These are phyloP conservation scores for Thinocorus orbignyianus DNA, from an alignment of 2,113 vertebrate genomes.

Conservation along the genomic window DNA sequence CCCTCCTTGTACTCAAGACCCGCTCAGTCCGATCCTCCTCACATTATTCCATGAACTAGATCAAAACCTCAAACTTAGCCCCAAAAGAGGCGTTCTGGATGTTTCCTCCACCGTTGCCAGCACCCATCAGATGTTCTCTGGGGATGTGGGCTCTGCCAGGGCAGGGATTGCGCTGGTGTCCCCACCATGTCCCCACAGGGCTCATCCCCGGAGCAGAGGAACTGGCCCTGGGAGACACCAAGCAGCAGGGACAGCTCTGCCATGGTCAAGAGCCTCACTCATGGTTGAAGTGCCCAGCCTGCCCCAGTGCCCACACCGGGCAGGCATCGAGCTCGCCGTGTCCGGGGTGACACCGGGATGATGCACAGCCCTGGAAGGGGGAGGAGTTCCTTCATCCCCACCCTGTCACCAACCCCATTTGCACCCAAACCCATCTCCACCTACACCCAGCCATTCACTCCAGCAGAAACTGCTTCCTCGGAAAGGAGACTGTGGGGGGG, in stretches of 20 bases:
- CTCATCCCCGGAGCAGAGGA: neutral
- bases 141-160: neutral
- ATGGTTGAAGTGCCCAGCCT: accelerated
- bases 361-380: accelerated
- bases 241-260: neutral
- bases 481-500: too few relatives aligned
- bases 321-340: accelerated
- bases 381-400: neutral
- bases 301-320: accelerated
- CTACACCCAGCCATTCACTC: neutral
- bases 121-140: neutral
- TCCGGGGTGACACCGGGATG: accelerated
- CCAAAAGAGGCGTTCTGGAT: neutral
- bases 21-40: neutral
- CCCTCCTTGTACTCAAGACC: neutral
- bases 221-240: neutral
- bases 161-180: neutral
- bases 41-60: neutral
- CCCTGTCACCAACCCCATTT: neutral
- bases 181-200: accelerated
- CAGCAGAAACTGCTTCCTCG: neutral
- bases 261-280: accelerated
- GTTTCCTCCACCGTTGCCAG: neutral
- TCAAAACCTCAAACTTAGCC: neutral
- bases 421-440: neutral